Evolutionary conservation across 53 echinoderm and acorn worm species (phyloP).

Genomic region (Temnopleurus reevesii): DNA sequence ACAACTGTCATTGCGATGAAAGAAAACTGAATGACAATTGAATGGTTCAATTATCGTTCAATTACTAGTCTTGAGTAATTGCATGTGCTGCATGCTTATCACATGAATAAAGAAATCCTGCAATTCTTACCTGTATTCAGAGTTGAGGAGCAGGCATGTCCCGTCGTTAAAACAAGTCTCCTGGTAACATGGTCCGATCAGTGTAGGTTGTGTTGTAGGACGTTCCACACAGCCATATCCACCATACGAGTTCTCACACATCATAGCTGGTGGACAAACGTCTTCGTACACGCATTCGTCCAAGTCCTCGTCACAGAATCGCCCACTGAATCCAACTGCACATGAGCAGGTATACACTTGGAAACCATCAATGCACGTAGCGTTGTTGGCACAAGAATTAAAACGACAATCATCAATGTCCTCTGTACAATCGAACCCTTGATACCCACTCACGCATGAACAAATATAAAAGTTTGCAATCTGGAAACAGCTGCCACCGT

Average conservation of each 20-base stretch:
- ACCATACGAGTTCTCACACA: slow-evolving; percentile 11
- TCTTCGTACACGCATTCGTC: slow-evolving; percentile 36
- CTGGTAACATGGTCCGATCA: slow-evolving; percentile 48
- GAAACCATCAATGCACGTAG: slow-evolving; percentile 35
- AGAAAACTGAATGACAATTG: no score
- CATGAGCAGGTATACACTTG: slow-evolving; percentile 67
- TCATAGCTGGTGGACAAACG: slow-evolving; percentile 36
- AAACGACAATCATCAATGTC: slow-evolving; percentile 15
- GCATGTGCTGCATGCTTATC: no score
- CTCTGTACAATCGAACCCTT: not conserved
- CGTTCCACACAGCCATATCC: slow-evolving; percentile 1
- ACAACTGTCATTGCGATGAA: no score
- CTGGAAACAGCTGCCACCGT: slow-evolving; percentile 33
- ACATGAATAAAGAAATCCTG: no score
- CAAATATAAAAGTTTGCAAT: not conserved
- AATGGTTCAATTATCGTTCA: no score
- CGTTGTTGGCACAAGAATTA: slow-evolving; percentile 29
- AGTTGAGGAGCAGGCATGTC: not conserved
- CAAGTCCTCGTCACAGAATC: slow-evolving; percentile 56
- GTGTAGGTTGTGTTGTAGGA: slow-evolving; percentile 33
- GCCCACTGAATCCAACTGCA: slow-evolving; percentile 55
- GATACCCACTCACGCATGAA: slow-evolving; percentile 32
- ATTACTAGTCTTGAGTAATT: no score
- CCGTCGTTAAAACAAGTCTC: slow-evolving; percentile 64
- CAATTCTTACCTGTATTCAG: slow-evolving; percentile 18